Base-by-base conservation (phyloP, 2,797 vertebrate genomes). In the Poeciliopsis infans region DNA sequence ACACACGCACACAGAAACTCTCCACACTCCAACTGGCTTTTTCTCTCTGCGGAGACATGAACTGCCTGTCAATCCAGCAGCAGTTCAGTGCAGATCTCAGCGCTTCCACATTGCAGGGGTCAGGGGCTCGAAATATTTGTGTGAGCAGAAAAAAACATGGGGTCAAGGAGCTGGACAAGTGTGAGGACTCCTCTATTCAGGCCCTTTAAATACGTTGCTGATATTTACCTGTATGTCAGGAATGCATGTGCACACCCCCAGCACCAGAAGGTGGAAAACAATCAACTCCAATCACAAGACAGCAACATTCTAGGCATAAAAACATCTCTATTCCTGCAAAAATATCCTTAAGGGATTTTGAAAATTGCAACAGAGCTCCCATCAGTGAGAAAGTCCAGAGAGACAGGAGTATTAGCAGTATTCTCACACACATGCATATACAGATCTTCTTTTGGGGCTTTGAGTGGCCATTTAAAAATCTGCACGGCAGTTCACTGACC, bases 401-500 rank as follows among this genome's bases (percentile, higher is more conserved):
- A 87, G 77, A 86, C 51, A 28, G 71, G 31, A 72, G 74, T 70
- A 71, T 76, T 80, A 80, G 28, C 45, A 8, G 53, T 71, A 53
- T 53, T 25, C 84, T 45, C 55, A 72, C 73, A 71, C 57, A 75
- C 78, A 82, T 70, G 72, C 83, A 80, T 68, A 79, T 31, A 79
- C 49, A 83, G 16, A 81, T 82, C 72, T 82, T 82, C 79, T 77
- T 83, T 81, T 85, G 77, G 68, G 76, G 70, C 51, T 91, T 83
- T 94, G 92, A 95, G 92, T 92, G 92, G 91, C 90, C 92, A 91
- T 94, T 94, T 95, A 85, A 72, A 93, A 94, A 95, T 95, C 83
- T 95, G 93, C 78, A 83, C 92, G 93, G 93, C 93, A 92, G 94
- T 92, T 95, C 93, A 90, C 78, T 94, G 95, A 95, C 95, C 94